Base-by-base conservation (phyloP, 2,888 invertebrate species). In the Cheilosia grossa region DNA sequence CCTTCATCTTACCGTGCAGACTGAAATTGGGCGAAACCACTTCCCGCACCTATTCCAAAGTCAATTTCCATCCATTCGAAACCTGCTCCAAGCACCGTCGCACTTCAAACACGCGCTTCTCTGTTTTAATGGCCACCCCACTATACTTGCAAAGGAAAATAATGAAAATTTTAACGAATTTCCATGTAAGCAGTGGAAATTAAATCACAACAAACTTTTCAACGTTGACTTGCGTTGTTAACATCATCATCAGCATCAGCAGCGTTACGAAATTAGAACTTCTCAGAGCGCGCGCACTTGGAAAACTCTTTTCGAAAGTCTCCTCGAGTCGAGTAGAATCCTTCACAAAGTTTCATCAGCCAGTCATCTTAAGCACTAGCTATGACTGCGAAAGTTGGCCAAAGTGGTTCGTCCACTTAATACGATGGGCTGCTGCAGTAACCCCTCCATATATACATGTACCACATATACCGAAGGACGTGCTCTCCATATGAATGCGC, bases 141-240 rank as follows among this genome's bases (percentile, higher is more conserved):
- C 19, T 2, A 2, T 1, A 5, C 17, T 19, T 7, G 17, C n/a
- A 17, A 44, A 2, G n/a, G 2, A 17, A 47, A 47, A 47, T 9
- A 47, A 19, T 10, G 51, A 15, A 51, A 17, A 49, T 51, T 51
- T 21, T 15, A 66, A 49, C 75, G 66, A 81, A 75, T 72, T 37
- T 44, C 72, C 37, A 4, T 61, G 66, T 44, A 78, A 78, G 61
- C 49, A 73, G 54, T 27, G 67, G 53, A 82, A 78, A 78, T 82
- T 78, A 51, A 78, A 82, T 82, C 54, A 73, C 33, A 73, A 33
- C 56, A 67, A 67, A 82, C 67, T 51, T 51, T 67, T 82, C 42
- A 73, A 73, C 33, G 56, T 67, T 78, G 56, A 67, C 61, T 72
- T 56, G 27, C 54, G 58, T 42, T 66, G 70, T 78, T 78, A 82